Conservation (phyloP, 2,888 invertebrate genomes). For the Platycnemis pennipes region DNA sequence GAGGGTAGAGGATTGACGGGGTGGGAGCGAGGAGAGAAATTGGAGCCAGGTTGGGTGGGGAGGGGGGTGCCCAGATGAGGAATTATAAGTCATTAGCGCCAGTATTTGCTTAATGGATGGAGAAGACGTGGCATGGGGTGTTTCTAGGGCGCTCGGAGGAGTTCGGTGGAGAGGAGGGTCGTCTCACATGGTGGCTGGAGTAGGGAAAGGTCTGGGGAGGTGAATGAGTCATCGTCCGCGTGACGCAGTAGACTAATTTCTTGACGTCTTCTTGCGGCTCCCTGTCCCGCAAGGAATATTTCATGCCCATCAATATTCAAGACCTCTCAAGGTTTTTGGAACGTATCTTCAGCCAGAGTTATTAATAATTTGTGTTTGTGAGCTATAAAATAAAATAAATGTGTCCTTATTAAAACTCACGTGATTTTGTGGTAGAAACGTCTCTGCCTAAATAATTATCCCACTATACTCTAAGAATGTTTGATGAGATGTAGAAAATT, state of each 20-base stretch:
- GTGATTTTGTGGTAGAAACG: no score
- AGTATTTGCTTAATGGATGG: constrained; percentile 60
- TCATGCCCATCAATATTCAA: no score
- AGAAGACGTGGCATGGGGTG: background rate
- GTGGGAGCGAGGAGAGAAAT: background rate
- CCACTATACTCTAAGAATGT: no score
- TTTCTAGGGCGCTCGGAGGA: background rate
- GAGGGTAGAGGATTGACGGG: background rate
- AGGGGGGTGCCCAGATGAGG: background rate
- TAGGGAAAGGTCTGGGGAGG: background rate
- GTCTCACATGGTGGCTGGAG: background rate
- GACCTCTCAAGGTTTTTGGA: no score
- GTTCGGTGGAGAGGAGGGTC: background rate
- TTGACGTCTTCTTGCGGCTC: no score
- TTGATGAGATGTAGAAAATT: no score
- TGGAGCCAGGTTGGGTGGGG: background rate
- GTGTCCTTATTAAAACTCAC: no score
- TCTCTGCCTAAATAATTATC: no score
- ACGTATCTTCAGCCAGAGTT: no score
- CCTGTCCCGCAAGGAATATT: no score
- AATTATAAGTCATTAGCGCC: constrained; percentile 59
- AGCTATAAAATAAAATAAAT: no score
- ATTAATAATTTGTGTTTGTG: no score
- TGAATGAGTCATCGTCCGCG: constrained; percentile 1
- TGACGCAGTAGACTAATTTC: background rate